These are phyloP conservation scores for Ladona fulva DNA, from an alignment of 1,140 invertebrate genomes.

Conservation along the genomic window DNA sequence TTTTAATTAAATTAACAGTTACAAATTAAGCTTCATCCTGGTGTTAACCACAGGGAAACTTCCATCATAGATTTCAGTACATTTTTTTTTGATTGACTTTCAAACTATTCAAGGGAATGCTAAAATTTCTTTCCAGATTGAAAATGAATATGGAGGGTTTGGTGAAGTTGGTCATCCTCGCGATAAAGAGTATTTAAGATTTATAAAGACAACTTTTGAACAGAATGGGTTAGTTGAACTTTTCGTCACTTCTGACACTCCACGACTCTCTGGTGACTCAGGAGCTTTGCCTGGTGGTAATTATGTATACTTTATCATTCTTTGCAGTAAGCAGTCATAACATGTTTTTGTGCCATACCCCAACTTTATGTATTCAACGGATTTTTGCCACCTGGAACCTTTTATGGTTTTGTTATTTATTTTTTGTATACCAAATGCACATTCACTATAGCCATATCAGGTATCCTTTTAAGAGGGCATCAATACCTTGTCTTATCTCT, in stretches of 20 bases:
- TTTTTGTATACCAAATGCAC: too few relatives aligned
- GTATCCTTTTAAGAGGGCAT: too few relatives aligned
- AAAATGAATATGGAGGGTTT: slow-evolving; percentile 48
- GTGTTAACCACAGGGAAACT: neutral
- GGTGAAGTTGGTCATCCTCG: slow-evolving; percentile 16
- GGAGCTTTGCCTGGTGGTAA: slow-evolving; percentile 33
- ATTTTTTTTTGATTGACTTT: neutral
- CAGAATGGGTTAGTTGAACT: slow-evolving; percentile 38
- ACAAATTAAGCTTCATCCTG: neutral
- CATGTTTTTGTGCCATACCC: too few relatives aligned
- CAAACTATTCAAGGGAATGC: neutral
- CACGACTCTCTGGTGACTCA: slow-evolving; percentile 20
- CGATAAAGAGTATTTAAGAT: slow-evolving; percentile 39
- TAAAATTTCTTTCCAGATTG: slow-evolving; percentile 36
- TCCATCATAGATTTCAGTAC: neutral
- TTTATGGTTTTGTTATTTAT: too few relatives aligned
- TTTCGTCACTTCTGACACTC: slow-evolving; percentile 44
- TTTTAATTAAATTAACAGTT: neutral
- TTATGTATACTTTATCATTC: neutral
- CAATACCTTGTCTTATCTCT: too few relatives aligned
- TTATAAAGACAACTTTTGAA: slow-evolving; percentile 33
- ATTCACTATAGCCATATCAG: too few relatives aligned
- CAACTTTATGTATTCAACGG: too few relatives aligned
- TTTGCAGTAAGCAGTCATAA: too few relatives aligned
- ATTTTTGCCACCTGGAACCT: too few relatives aligned